A percentile compares a stretch with the other conserved stretches of the same genome.
Conservation (phyloP, 2,113 vertebrate species). For the Campylomormyrus tamandua region DNA sequence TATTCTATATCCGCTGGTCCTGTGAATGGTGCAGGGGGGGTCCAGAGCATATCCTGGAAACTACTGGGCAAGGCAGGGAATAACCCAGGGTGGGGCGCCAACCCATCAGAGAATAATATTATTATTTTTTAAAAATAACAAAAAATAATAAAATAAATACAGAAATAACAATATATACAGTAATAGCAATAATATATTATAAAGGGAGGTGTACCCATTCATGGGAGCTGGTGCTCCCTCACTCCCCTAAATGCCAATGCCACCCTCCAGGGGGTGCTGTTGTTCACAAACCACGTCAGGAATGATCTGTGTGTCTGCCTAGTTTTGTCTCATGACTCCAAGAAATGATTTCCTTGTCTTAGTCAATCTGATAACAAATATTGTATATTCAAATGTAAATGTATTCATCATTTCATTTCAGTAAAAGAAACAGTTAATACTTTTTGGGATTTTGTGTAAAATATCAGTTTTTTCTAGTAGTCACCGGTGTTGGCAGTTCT, state of each 20-base stretch:
- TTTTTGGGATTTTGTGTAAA: not conserved
- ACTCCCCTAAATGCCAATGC: not conserved
- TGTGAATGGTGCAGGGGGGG: not conserved
- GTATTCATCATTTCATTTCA: not conserved
- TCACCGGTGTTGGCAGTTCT: not conserved
- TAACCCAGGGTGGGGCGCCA: not conserved
- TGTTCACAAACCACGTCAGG: not conserved
- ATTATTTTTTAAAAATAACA: not conserved
- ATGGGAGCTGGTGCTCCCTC: conserved; percentile 30
- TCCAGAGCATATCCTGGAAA: not conserved
- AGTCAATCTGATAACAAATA: not conserved
- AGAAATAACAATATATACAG: not conserved
- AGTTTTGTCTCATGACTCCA: not conserved
- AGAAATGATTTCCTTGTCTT: not conserved
- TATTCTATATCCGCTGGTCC: not conserved
- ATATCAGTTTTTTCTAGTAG: not conserved
- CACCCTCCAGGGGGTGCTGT: not conserved
- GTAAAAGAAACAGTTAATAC: not conserved
- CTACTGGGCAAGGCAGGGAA: not conserved
- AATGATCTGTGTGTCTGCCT: not conserved
- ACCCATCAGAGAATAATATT: not conserved
- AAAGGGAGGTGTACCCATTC: not conserved
- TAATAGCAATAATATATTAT: not conserved
- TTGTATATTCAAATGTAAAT: not conserved
- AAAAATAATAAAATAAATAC: not conserved